Evolutionary conservation across 2,797 vertebrate species (phyloP), one percentile per base, ranked within the genome.

Genomic region (Peromyscus nudipes): DNA sequence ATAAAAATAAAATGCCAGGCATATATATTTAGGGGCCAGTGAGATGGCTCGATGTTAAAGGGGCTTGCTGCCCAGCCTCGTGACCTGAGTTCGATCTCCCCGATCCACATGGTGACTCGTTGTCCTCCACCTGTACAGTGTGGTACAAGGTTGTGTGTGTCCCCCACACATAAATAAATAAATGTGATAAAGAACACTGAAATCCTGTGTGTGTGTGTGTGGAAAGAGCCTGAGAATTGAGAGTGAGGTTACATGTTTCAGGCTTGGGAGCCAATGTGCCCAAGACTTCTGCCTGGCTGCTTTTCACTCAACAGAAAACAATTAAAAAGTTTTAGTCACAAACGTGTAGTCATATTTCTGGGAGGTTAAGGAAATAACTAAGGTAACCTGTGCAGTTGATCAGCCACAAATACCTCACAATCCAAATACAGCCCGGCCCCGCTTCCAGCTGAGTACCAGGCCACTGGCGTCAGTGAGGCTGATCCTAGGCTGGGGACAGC

Each of bases 341-440:
- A 43, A 71, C 43, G 34, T 34, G 60, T 76, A 29, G 34, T 55
- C 71, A 76, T 25, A 40, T 73, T 52, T 25, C 52, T 80, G 6
- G 29, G 17, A 89, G n/a, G 46, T 89, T 79, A 67, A 75, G 40
- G 37, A 91, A 81, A 81, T 95, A 64, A 46, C 34, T 46, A 86
- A 10, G n/a, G 25, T 79, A 40, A n/a, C 76, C 43, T 55, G 46
- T 57, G 73, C 31, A 84, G n/a, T 17, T 23, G 40, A 21, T n/a
- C 81, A 88, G 77, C 17, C 11, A 62, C 40, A 43, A 40, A 85
- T 52, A 71, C 49, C 76, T 13, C 60, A 71, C 71, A 43, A 82
- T 89, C 76, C 55, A 55, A 43, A 91, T 40, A 57, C 67, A 62
- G 6, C 60, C 67, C n/a, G 37, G 21, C 64, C 25, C 67, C 40